A percentile compares a stretch with the other conserved stretches of the same genome.
Conservation (phyloP, 2,888 invertebrate species). For the Parnassius glacialis region DNA sequence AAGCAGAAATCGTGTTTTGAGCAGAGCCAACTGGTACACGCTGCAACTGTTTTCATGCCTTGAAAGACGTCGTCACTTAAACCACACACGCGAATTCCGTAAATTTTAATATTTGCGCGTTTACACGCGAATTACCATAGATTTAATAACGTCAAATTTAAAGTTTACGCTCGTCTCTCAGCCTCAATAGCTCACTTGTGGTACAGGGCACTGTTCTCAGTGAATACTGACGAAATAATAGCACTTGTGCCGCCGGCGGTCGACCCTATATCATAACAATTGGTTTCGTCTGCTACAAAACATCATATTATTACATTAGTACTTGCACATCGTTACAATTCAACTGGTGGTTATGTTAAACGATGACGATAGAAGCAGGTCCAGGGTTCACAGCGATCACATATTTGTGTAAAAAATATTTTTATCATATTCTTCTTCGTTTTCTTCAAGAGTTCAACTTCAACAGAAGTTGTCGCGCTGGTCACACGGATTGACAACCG, state of each 20-base stretch:
- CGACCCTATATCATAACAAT: constrained; percentile 33
- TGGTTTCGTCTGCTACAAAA: constrained; percentile 22
- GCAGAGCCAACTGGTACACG: constrained; percentile 28
- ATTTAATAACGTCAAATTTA: constrained; percentile 13
- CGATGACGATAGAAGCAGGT: no score
- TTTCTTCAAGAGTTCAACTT: no score
- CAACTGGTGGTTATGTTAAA: no score
- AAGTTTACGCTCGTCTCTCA: constrained; percentile 38
- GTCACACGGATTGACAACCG: no score
- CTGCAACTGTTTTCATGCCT: constrained; percentile 50
- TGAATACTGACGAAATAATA: constrained; percentile 58
- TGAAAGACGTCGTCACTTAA: constrained; percentile 22
- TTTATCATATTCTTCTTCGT: no score
- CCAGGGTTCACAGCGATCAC: no score
- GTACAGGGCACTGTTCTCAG: constrained; percentile 45
- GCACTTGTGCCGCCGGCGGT: constrained; percentile 54
- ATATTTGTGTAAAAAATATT: no score
- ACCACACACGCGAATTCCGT: constrained; percentile 7
- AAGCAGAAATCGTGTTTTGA: constrained; percentile 29
- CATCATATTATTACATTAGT: constrained; percentile 21
- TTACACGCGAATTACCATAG: not conserved
- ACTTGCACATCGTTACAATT: not conserved
- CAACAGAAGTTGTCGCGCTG: no score
- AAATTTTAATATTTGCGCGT: not conserved
- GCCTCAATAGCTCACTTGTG: constrained; percentile 40